phyloP scores from a whole-genome alignment of 2,888 invertebrate genomes.

The Enoplolaimus lenunculus region DNA sequence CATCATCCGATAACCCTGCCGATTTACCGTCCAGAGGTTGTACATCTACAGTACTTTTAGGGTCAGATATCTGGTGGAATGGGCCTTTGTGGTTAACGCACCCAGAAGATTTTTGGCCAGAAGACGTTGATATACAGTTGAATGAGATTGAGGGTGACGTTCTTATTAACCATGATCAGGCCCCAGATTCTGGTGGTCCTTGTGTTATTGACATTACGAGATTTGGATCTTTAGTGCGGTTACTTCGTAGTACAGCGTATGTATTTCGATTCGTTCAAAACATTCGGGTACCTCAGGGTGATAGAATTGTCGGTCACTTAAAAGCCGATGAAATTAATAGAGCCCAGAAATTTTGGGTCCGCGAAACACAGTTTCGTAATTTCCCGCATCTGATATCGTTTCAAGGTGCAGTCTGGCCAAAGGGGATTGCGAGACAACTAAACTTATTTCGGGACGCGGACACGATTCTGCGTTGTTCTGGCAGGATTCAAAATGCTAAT shows the following conservation, averaged over 20 bases:
- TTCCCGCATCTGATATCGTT: not conserved
- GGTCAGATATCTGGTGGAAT: not conserved
- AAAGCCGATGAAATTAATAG: constrained; percentile 4
- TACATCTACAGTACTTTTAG: not conserved
- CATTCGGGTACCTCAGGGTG: not conserved
- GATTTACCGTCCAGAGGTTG: constrained; percentile 11
- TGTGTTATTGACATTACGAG: constrained; percentile 5
- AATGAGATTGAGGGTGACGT: constrained; percentile 2
- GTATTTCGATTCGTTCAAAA: not conserved
- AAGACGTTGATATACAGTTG: not conserved
- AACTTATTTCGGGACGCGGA: not conserved
- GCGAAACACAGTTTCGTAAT: not conserved
- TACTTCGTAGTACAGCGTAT: constrained; percentile 12
- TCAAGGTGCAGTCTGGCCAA: not conserved
- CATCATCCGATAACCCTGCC: constrained; percentile 16
- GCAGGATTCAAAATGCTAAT: constrained; percentile 2
- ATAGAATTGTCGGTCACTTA: not conserved
- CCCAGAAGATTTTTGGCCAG: constrained; percentile 9
- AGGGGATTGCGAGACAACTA: constrained; percentile 6
- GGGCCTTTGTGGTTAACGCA: not conserved
- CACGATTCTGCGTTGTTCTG: constrained; percentile 7
- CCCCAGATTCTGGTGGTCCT: constrained; percentile 1
- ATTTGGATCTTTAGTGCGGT: not conserved
- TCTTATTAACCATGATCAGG: not conserved
- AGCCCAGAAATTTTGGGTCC: constrained; percentile 12